phyloP scores from a whole-genome alignment of 2,113 vertebrate species.

The Cricetomys ansorgei region DNA sequence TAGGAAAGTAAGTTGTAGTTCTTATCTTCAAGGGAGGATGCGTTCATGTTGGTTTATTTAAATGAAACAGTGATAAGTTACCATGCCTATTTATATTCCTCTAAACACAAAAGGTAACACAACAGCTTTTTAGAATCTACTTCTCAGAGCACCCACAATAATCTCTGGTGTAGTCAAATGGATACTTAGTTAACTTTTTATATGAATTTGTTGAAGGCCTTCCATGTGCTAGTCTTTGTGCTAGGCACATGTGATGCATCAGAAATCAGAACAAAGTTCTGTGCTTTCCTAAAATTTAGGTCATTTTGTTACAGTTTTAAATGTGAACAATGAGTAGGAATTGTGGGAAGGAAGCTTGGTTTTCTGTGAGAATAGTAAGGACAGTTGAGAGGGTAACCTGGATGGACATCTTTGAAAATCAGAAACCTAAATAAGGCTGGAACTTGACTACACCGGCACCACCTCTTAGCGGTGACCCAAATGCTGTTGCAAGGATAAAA shows the following conservation, averaged over 20 bases:
- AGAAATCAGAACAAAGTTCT: background rate
- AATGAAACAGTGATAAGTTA: background rate
- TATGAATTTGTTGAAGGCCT: background rate
- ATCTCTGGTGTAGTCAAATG: background rate
- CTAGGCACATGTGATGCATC: background rate
- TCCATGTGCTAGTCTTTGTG: background rate
- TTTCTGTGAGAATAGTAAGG: background rate
- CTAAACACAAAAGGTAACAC: background rate
- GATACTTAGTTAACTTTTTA: conserved; percentile 21
- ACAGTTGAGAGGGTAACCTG: background rate
- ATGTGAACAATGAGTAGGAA: background rate
- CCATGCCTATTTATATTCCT: background rate
- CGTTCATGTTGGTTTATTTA: conserved; percentile 7
- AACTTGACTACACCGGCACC: background rate
- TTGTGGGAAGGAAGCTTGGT: background rate
- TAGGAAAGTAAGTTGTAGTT: background rate
- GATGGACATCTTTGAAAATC: background rate
- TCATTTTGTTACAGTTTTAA: background rate
- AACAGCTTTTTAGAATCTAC: background rate
- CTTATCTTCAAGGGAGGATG: background rate
- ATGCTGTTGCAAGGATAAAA: background rate
- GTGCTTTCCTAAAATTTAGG: background rate
- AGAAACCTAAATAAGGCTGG: background rate
- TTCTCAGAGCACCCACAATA: background rate
- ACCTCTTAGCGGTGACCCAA: background rate